Percentiles rank a stretch among this genome's conserved stretches.
Evolutionary conservation across 2,797 vertebrate species (phyloP).

Genomic region (Enteromius fasciolatus): DNA sequence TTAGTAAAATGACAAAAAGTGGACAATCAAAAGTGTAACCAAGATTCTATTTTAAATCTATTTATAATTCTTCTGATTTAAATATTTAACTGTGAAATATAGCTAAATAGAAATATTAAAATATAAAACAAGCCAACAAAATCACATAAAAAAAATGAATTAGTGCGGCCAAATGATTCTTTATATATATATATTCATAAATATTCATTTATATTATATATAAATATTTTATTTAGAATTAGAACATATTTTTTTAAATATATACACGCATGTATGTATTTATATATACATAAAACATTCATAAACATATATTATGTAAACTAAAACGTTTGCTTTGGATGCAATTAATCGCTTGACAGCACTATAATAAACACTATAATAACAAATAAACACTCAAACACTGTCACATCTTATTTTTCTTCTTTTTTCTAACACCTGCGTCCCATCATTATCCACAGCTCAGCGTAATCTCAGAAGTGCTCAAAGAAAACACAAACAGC

Average conservation of each 20-base stretch:
- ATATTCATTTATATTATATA: too few relatives aligned
- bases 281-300: too few relatives aligned
- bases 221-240: too few relatives aligned
- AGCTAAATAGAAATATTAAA: neutral
- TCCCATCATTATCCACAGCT: slow-evolving; percentile 10
- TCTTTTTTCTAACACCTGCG: slow-evolving; percentile 17
- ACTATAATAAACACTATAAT: neutral
- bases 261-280: neutral
- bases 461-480: slow-evolving; percentile 15
- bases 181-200: too few relatives aligned
- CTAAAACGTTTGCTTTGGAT: neutral
- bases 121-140: neutral
- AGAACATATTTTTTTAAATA: too few relatives aligned
- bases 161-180: too few relatives aligned
- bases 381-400: neutral
- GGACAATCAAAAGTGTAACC: too few relatives aligned
- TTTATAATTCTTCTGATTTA: too few relatives aligned
- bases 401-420: neutral
- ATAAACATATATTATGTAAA: neutral
- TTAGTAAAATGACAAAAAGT: too few relatives aligned
- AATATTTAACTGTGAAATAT: neutral
- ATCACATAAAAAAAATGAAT: neutral
- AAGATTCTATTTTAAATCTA: too few relatives aligned
- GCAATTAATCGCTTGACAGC: neutral
- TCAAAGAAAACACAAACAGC: slow-evolving; percentile 24